Base-by-base conservation (phyloP, 2,797 vertebrate genomes). In the Molossus molossus region DNA sequence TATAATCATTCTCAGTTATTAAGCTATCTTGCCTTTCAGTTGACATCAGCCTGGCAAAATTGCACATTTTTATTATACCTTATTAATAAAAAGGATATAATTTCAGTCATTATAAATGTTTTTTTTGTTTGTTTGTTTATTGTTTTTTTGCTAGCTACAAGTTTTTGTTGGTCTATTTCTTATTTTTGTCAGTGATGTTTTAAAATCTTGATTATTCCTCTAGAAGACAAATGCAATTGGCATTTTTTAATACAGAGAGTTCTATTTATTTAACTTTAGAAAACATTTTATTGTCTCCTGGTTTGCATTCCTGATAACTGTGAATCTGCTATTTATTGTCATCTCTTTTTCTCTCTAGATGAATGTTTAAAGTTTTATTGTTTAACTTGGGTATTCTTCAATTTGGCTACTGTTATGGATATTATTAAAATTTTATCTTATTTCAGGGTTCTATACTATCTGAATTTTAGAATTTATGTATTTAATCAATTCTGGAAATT, bases 381-480 rank as follows among this genome's bases (percentile, higher is more conserved):
- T 75, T 88, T 40, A 62, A 60, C 29, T 92, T 80, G 45, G 37
- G 14, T 83, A 8, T 77, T 40, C 6, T 5, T 17, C 8, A 77
- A 27, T 53, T 94, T 69, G 87, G 18, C 33, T 57, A 27, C 3
- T 29, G 3, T 12, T 45, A 23, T 48, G 27, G 18, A 48, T 4
- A 45, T 45, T 33, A 14, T 76, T 64, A n/a, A 65, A 33, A 23
- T 45, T 81, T 45, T n/a, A 60, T 5, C 9, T 13, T 37, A 3
- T 80, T 85, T 91, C 12, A 90, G 53, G 14, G 45, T 82, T 87
- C 60, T 50, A 29, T 76, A 33, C 0, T 37, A 69, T 20, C 6
- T 40, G 20, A 90, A 81, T 96, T 72, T 80, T 64, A 90, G 18
- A 15, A 76, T 67, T 55, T 40, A 69, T 62, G 18, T 90, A 69